Conservation (phyloP, 2,113 vertebrate species). For the Progne subis region DNA sequence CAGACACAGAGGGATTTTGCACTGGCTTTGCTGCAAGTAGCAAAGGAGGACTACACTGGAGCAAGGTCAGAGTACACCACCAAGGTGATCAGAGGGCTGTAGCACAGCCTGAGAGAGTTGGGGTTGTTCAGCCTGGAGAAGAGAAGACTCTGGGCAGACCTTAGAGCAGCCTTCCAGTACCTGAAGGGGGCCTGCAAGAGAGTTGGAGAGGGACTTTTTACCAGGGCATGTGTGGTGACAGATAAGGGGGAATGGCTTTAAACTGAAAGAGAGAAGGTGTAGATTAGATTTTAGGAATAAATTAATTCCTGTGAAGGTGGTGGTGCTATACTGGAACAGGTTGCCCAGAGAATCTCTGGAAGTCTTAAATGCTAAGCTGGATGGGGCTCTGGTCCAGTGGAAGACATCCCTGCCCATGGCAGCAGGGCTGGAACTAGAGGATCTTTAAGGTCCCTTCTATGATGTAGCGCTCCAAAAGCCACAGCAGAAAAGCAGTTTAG, state of each 20-base stretch:
- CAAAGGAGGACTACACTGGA: neutral
- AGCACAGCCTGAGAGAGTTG: neutral
- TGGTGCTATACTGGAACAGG: neutral
- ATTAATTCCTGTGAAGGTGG: fast-evolving
- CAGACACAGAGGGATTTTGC: neutral
- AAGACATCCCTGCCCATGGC: neutral
- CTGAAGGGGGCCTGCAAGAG: neutral
- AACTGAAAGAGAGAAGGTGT: neutral
- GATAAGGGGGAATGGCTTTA: neutral
- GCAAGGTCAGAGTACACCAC: neutral
- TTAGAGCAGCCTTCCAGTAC: neutral
- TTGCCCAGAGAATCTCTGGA: neutral
- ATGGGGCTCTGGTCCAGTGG: neutral
- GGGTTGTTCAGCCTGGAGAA: neutral
- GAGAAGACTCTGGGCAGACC: neutral
- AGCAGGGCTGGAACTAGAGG: neutral
- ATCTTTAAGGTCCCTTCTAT: neutral
- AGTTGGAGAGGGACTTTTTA: neutral
- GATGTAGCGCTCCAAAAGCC: neutral
- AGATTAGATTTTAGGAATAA: neutral
- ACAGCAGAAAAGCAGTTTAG: neutral
- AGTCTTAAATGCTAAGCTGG: neutral
- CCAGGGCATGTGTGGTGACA: neutral
- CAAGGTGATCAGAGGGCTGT: neutral
- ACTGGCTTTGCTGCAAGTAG: neutral